These are phyloP conservation scores for Patagioenas fasciata DNA, from an alignment of 2,113 vertebrate genomes.

Conservation along the genomic window DNA sequence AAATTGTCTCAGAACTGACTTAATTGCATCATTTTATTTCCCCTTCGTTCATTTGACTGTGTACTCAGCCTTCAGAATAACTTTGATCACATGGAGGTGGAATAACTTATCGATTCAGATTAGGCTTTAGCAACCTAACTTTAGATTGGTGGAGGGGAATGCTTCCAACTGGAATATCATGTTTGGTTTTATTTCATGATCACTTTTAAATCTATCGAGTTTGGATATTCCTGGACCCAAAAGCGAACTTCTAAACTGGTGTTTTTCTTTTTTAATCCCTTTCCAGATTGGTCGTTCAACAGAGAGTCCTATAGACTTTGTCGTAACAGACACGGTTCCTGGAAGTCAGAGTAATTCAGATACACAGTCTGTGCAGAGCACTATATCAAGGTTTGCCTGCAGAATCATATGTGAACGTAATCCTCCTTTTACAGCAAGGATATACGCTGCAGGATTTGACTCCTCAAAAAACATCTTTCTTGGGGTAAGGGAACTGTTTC, in stretches of 20 bases:
- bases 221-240: neutral
- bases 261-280: neutral
- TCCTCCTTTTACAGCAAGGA: conserved; percentile 93
- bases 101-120: neutral
- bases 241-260: neutral
- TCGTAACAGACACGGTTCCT: conserved; percentile 96
- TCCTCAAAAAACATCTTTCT: conserved; percentile 99
- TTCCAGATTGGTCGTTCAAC: conserved; percentile 95
- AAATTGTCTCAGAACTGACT: neutral
- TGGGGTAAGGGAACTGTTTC: conserved; percentile 81
- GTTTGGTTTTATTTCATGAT: neutral
- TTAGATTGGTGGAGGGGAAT: neutral
- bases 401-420: conserved; percentile 96
- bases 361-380: conserved; percentile 97
- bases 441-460: conserved; percentile 97
- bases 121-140: neutral
- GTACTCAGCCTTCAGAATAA: neutral
- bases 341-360: conserved; percentile 94
- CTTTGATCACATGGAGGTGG: neutral
- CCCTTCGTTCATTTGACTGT: neutral
- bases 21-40: neutral
- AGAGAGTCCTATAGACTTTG: conserved; percentile 97
- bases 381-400: conserved; percentile 98
- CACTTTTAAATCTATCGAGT: neutral
- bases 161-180: neutral